Percentiles rank a stretch among this genome's conserved stretches.
Evolutionary conservation across 2,113 vertebrate genomes (phyloP).

Genomic region (Zonotrichia leucophrys): DNA sequence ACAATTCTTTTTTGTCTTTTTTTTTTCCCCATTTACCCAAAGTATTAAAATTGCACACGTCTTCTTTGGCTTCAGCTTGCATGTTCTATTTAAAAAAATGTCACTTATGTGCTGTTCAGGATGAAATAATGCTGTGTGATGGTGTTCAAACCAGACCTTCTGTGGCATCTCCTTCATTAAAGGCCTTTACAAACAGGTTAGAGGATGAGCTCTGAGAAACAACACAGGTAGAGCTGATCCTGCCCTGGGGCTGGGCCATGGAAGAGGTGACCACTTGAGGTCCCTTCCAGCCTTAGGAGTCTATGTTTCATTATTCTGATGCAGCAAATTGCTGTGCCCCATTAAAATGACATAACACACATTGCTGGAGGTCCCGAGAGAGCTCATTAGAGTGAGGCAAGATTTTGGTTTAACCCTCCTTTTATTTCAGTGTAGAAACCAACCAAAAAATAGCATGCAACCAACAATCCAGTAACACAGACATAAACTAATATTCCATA

Average conservation of each 20-base stretch:
- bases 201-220: not conserved
- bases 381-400: conserved; percentile 52
- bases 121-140: not conserved
- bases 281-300: not conserved
- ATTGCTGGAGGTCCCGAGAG: not conserved
- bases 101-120: not conserved
- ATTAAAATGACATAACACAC: conserved; percentile 24
- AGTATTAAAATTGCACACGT: fast-evolving
- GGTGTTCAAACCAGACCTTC: not conserved
- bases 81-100: not conserved
- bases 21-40: fast-evolving
- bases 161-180: conserved; percentile 12
- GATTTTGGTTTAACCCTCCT: not conserved
- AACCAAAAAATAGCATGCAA: not conserved
- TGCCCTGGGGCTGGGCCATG: conserved; percentile 26
- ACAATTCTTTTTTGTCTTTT: not conserved
- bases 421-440: not conserved
- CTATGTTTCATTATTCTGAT: conserved; percentile 26
- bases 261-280: conserved; percentile 22
- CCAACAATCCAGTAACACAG: not conserved
- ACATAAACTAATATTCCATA: not conserved
- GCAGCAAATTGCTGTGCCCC: not conserved
- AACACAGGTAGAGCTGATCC: conserved; percentile 23
- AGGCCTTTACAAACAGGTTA: not conserved
- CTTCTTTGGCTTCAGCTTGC: not conserved